Conservation (phyloP, 1,140 invertebrate species). For the Brachystomella parvula region DNA sequence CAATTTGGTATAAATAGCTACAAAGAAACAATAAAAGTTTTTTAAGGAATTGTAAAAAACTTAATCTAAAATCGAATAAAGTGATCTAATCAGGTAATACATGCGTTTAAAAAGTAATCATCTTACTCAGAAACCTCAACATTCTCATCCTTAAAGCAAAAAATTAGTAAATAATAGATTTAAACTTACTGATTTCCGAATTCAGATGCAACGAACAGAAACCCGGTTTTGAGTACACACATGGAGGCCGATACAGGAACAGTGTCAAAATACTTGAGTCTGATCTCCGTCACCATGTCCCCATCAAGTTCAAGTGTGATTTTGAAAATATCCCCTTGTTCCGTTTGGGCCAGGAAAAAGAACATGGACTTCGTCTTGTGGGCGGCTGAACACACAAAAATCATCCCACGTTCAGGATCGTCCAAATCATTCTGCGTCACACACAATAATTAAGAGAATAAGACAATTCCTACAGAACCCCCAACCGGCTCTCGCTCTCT, state of each 20-base stretch:
- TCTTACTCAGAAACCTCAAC: slow-evolving; percentile 1
- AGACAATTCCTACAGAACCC: neutral
- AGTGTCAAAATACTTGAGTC: slow-evolving; percentile 99
- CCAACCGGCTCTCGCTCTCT: neutral
- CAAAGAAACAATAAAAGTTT: slow-evolving; percentile 39
- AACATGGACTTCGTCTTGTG: slow-evolving; percentile 99
- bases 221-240: slow-evolving; percentile 98
- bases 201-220: slow-evolving; percentile 96
- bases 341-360: slow-evolving; percentile 89
- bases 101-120: neutral
- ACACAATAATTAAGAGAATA: slow-evolving; percentile 15
- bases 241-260: slow-evolving; percentile 91
- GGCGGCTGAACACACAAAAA: slow-evolving; percentile 97
- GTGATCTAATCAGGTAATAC: neutral
- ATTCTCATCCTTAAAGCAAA: slow-evolving; percentile 14
- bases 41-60: no score
- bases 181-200: slow-evolving; percentile 97
- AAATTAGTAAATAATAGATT: slow-evolving; percentile 15
- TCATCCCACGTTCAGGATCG: slow-evolving; percentile 97
- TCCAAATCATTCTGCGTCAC: slow-evolving; percentile 83
- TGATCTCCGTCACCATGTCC: slow-evolving; percentile 97
- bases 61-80: no score
- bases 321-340: slow-evolving; percentile 96
- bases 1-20: slow-evolving; percentile 97
- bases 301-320: slow-evolving; percentile 97